Percentiles rank a stretch among this genome's conserved stretches.
Evolutionary conservation across 2,888 invertebrate species (phyloP).

Genomic region (Mimachlamys varia): DNA sequence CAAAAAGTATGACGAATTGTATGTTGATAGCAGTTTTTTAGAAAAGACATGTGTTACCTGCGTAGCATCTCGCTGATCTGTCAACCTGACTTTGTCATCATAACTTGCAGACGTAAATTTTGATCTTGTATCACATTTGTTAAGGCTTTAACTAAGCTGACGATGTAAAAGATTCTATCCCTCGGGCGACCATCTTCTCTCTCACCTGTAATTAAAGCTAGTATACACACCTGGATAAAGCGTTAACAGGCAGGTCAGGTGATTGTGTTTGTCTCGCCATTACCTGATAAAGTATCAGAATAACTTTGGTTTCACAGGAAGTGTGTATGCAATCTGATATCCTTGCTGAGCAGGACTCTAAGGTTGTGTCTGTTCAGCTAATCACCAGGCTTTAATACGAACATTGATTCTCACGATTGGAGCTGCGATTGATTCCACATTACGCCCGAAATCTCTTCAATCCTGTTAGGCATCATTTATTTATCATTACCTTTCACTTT

Average conservation of each 20-base stretch:
- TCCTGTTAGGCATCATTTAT: background rate
- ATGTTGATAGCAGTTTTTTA: too few relatives aligned
- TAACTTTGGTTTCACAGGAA: background rate
- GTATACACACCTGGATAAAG: background rate
- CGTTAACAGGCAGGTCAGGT: background rate
- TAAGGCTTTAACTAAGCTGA: too few relatives aligned
- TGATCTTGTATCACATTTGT: too few relatives aligned
- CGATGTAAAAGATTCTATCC: background rate
- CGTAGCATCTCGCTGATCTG: too few relatives aligned
- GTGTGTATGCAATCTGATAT: background rate
- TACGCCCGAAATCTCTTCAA: background rate
- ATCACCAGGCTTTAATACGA: background rate
- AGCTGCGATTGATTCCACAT: background rate
- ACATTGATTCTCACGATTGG: slow-evolving; percentile 7
- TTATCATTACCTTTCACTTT: background rate
- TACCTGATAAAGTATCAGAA: too few relatives aligned
- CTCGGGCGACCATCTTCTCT: background rate
- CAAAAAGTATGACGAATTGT: too few relatives aligned
- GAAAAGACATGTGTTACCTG: too few relatives aligned
- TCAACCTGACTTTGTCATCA: too few relatives aligned
- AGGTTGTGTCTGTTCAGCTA: background rate
- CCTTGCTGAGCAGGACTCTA: background rate
- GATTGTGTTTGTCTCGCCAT: background rate
- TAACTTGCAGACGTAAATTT: too few relatives aligned
- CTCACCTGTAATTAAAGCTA: background rate